A percentile compares a stretch with the other conserved stretches of the same genome.
phyloP scores from a whole-genome alignment of 2,797 vertebrate genomes.

The Lacerta viridis region DNA sequence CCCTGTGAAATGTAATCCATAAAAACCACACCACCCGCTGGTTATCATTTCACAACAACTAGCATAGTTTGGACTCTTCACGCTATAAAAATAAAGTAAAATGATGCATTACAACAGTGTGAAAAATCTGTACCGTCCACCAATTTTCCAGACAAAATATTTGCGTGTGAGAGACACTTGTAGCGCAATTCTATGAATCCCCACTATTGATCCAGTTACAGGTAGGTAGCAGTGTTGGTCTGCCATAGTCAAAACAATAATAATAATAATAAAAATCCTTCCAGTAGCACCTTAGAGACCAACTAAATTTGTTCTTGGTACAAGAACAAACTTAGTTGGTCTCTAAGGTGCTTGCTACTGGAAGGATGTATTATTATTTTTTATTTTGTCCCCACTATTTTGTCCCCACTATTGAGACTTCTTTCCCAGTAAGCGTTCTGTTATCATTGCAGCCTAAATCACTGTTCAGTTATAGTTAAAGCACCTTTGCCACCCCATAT shows the following conservation, averaged over 20 bases:
- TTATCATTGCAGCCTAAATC: background rate
- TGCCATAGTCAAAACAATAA: too few species aligned
- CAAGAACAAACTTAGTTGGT: too few species aligned
- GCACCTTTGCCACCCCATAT: too few species aligned
- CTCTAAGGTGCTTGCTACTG: too few species aligned
- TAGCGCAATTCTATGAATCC: background rate
- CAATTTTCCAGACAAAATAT: background rate
- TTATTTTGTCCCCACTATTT: background rate
- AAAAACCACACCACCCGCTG: background rate
- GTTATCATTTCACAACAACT: background rate
- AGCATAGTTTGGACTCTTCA: background rate
- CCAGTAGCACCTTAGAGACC: too few species aligned
- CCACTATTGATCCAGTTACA: background rate
- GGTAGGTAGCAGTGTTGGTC: too few species aligned
- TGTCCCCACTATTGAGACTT: background rate
- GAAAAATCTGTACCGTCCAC: background rate
- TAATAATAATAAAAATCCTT: too few species aligned
- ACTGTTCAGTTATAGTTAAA: too few species aligned
- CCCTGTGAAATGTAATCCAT: background rate
- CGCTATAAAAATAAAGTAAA: background rate
- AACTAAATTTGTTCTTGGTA: too few species aligned
- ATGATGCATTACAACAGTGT: background rate
- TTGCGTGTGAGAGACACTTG: background rate
- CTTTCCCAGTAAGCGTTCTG: background rate
- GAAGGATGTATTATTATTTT: too few species aligned